A percentile compares a stretch with the other conserved stretches of the same genome.
Conservation (phyloP, 2,797 vertebrate genomes). For the Eurystomus glaucurus region DNA sequence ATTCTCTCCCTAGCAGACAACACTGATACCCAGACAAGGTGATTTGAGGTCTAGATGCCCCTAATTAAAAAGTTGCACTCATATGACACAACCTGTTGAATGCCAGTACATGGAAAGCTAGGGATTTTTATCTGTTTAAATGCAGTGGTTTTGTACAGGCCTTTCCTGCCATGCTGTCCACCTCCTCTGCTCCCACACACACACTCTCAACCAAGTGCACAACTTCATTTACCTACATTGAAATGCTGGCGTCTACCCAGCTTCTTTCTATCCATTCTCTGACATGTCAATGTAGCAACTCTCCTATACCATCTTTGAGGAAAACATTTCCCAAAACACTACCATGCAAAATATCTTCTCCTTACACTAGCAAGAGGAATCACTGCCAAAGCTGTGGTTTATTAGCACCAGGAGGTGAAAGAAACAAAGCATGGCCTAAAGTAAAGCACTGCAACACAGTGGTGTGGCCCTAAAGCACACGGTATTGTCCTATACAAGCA, state of each 20-base stretch:
- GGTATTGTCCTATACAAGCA: background rate
- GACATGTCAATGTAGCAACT: background rate
- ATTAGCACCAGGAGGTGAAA: background rate
- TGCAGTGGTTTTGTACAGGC: background rate
- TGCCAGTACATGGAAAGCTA: background rate
- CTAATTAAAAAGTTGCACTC: background rate
- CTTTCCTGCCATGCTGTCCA: background rate
- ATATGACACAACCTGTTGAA: background rate
- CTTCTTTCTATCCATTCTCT: background rate
- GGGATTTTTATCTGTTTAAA: background rate
- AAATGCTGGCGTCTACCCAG: background rate
- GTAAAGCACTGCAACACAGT: background rate
- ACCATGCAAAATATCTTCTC: background rate
- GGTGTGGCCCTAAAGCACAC: background rate
- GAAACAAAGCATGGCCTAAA: background rate
- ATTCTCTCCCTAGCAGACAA: background rate
- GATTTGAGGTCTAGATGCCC: background rate
- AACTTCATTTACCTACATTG: background rate
- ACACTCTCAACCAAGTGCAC: fast-evolving
- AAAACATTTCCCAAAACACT: background rate
- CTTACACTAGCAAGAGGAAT: background rate
- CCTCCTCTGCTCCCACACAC: background rate
- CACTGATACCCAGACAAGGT: background rate
- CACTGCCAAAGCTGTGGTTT: background rate
- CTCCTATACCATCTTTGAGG: background rate